These are phyloP conservation scores for Dendroctonus valens DNA, from an alignment of 1,140 invertebrate genomes.

Conservation along the genomic window DNA sequence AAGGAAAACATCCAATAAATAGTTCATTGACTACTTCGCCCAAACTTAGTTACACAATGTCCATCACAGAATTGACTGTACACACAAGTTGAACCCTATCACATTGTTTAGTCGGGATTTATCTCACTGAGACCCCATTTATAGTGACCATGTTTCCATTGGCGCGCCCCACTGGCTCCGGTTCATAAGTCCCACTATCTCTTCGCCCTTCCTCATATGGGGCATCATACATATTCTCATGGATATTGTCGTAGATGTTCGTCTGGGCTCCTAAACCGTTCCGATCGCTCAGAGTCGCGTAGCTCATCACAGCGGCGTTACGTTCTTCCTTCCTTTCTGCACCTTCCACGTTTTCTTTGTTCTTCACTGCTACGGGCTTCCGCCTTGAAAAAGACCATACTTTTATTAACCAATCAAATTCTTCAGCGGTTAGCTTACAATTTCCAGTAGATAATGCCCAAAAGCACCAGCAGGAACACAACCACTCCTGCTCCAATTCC, in stretches of 20 bases:
- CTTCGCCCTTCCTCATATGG: conserved; percentile 58
- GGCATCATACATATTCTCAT: conserved; percentile 67
- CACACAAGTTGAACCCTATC: no score
- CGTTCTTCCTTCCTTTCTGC: conserved; percentile 81
- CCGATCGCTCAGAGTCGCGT: conserved; percentile 73
- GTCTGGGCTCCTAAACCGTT: conserved; percentile 52
- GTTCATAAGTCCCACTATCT: conserved; percentile 68
- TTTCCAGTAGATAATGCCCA: conserved; percentile 73
- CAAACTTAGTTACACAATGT: no score
- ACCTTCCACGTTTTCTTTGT: conserved; percentile 82
- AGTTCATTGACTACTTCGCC: no score
- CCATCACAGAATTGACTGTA: conserved; percentile 3
- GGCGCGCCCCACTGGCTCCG: conserved; percentile 58
- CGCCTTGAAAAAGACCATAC: conserved; percentile 55
- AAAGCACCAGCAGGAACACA: conserved; percentile 69
- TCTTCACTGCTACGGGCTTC: conserved; percentile 81
- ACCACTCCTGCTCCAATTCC: conserved; percentile 76
- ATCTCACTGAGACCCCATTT: conserved; percentile 70
- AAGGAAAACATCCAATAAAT: no score
- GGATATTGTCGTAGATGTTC: conserved; percentile 73
- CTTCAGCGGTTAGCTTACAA: conserved; percentile 59
- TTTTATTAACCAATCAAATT: conserved; percentile 8
- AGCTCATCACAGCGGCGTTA: conserved; percentile 82
- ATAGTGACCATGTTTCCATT: conserved; percentile 68
- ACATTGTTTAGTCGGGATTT: conserved; percentile 20